Conservation (phyloP, 1,140 invertebrate genomes). For the Coelopa frigida region DNA sequence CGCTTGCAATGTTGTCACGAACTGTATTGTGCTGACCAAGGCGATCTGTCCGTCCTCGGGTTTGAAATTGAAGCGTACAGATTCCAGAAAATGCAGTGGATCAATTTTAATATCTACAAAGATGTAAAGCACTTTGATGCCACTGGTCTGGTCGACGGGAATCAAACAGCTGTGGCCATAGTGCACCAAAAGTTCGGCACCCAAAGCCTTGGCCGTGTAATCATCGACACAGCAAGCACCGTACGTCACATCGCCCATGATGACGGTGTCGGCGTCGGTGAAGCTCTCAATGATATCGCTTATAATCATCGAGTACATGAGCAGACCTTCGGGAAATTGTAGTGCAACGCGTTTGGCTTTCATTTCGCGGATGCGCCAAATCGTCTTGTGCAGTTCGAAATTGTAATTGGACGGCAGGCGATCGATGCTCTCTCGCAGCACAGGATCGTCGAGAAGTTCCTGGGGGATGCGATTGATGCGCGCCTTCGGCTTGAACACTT, state of each 20-base stretch:
- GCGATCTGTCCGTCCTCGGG: slow-evolving; percentile 55
- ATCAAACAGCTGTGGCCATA: slow-evolving; percentile 98
- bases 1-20: slow-evolving; percentile 85
- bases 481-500: slow-evolving; percentile 65
- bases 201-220: slow-evolving; percentile 82
- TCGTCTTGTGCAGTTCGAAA: slow-evolving; percentile 97
- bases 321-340: slow-evolving; percentile 93
- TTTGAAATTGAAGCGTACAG: slow-evolving; percentile 76
- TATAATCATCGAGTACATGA: slow-evolving; percentile 89
- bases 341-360: slow-evolving; percentile 83
- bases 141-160: slow-evolving; percentile 84
- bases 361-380: slow-evolving; percentile 85
- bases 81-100: slow-evolving; percentile 84
- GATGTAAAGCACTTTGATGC: slow-evolving; percentile 90
- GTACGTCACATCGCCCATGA: slow-evolving; percentile 91
- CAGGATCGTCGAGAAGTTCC: slow-evolving; percentile 71
- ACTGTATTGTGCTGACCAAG: slow-evolving; percentile 95
- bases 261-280: slow-evolving; percentile 86
- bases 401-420: slow-evolving; percentile 91
- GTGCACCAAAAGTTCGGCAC: slow-evolving; percentile 89
- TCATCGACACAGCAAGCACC: slow-evolving; percentile 99
- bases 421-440: slow-evolving; percentile 65
- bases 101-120: slow-evolving; percentile 96
- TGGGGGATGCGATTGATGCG: slow-evolving; percentile 75
- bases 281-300: slow-evolving; percentile 92